Evolutionary conservation across 1,140 invertebrate genomes (phyloP).

Genomic region (Pseudomyrmex flavicornis): DNA sequence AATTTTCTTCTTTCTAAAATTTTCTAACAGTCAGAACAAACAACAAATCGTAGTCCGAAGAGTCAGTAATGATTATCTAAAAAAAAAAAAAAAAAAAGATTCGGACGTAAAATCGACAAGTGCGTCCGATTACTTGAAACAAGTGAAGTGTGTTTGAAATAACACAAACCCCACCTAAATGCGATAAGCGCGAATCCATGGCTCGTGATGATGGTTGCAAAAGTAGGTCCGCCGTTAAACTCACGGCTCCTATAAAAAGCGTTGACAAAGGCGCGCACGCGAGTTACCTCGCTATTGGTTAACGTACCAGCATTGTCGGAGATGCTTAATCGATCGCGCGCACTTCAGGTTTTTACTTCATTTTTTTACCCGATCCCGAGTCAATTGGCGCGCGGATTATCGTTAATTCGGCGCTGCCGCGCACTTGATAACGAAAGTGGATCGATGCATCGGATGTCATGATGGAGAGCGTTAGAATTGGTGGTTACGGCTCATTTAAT

Average conservation of each 20-base stretch:
- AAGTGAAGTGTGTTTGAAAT: background rate
- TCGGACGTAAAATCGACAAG: background rate
- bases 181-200: background rate
- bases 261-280: too few relatives aligned
- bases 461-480: conserved; percentile 47
- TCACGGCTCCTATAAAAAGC: too few relatives aligned
- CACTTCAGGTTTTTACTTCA: background rate
- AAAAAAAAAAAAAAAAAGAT: background rate
- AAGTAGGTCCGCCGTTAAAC: background rate
- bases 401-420: conserved; percentile 34
- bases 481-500: conserved; percentile 46
- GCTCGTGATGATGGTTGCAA: background rate
- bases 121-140: background rate
- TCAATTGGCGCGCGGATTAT: conserved; percentile 48
- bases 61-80: background rate
- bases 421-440: conserved; percentile 13
- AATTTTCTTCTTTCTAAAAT: background rate
- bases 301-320: background rate
- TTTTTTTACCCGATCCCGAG: conserved; percentile 33
- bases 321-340: conserved; percentile 22
- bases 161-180: background rate
- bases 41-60: background rate
- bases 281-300: conserved; percentile 15
- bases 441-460: conserved; percentile 21
- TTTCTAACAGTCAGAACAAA: background rate